Conservation (phyloP, 1,140 invertebrate species). For the Drosophila carrolli region DNA sequence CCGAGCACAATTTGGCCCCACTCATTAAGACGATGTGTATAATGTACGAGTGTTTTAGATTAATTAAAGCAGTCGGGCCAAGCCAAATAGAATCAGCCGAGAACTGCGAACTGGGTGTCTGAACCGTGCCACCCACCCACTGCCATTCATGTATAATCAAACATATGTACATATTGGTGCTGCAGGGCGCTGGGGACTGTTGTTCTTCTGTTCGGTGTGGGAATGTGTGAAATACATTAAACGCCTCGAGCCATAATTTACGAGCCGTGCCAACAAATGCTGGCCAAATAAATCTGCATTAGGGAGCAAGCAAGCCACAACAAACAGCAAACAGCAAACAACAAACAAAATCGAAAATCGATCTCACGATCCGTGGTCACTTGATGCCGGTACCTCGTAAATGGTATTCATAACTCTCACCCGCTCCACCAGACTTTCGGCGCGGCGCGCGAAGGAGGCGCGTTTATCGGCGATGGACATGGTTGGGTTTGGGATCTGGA, state of each 20-base stretch:
- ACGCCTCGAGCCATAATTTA: conserved; percentile 41
- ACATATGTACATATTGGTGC: conserved; percentile 45
- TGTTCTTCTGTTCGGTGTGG: conserved; percentile 16
- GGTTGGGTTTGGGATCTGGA: background rate
- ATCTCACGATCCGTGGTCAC: conserved; percentile 83
- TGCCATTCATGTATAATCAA: conserved; percentile 42
- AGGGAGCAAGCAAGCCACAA: conserved; percentile 29
- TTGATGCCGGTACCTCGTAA: conserved; percentile 83
- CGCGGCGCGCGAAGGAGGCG: conserved; percentile 81
- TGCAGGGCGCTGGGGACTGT: conserved; percentile 11
- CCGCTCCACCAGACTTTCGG: conserved; percentile 83
- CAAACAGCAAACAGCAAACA: conserved; percentile 39
- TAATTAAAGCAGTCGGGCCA: conserved; percentile 68
- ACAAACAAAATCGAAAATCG: conserved; percentile 58
- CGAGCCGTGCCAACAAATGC: conserved; percentile 34
- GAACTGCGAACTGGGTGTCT: conserved; percentile 29
- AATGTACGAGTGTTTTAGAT: conserved; percentile 59
- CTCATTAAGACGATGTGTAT: conserved; percentile 42
- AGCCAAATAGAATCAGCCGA: conserved; percentile 47
- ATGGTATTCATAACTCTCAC: conserved; percentile 84
- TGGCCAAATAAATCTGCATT: conserved; percentile 54
- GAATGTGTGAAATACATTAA: conserved; percentile 41
- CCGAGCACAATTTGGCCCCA: conserved; percentile 43
- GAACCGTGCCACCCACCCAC: conserved; percentile 41
- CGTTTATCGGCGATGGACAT: conserved; percentile 74